Evolutionary conservation across 2,888 invertebrate species (phyloP).

Genomic region (Stratiomys singularior): DNA sequence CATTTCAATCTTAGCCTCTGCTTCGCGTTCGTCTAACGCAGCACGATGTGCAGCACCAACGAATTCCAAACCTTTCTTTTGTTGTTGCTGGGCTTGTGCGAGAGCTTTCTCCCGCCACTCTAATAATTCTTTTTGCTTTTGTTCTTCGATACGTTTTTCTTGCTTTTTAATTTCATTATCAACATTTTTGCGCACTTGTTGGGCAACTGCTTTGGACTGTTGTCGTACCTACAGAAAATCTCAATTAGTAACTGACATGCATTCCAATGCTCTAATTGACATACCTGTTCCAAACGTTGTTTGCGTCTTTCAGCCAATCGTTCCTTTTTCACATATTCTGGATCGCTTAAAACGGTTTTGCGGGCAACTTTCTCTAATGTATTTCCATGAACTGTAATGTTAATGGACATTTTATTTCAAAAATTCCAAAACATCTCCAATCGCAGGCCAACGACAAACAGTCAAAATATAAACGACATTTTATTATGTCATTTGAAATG

Average conservation of each 20-base stretch:
- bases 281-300: slow-evolving; percentile 73
- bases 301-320: slow-evolving; percentile 70
- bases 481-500: slow-evolving; percentile 13
- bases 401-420: slow-evolving; percentile 69
- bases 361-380: slow-evolving; percentile 66
- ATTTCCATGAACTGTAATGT: slow-evolving; percentile 70
- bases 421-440: slow-evolving; percentile 34
- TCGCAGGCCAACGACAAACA: slow-evolving; percentile 11
- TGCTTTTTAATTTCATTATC: slow-evolving; percentile 68
- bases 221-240: slow-evolving; percentile 68
- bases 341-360: slow-evolving; percentile 67
- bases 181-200: slow-evolving; percentile 67
- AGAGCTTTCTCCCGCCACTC: slow-evolving; percentile 56
- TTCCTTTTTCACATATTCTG: slow-evolving; percentile 68
- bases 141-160: slow-evolving; percentile 66
- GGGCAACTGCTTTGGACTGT: slow-evolving; percentile 72
- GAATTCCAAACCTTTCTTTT: background rate
- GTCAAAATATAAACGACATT: slow-evolving; percentile 44
- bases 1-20: background rate
- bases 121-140: slow-evolving; percentile 67
- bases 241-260: slow-evolving; percentile 22
- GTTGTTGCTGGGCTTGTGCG: slow-evolving; percentile 38
- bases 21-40: slow-evolving; percentile 40
- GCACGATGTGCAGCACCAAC: slow-evolving; percentile 49
- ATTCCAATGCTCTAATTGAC: no score